A percentile compares a stretch with the other conserved stretches of the same genome.
phyloP scores from a whole-genome alignment of 2,888 invertebrate species.

The Eupithecia vulgata region DNA sequence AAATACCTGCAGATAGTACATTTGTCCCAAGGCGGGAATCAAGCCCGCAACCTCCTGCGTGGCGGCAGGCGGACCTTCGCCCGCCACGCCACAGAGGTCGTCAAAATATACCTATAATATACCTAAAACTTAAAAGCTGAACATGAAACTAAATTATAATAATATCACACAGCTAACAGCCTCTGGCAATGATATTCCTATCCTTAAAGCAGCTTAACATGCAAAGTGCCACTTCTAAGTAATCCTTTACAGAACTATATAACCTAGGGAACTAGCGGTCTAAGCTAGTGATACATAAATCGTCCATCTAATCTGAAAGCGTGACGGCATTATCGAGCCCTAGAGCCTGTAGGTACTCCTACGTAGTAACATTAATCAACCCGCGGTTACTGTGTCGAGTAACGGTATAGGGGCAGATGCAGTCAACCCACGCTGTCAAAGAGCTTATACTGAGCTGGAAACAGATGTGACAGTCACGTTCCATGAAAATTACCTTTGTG shows the following conservation, averaged over 20 bases:
- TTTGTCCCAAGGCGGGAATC: too few relatives aligned
- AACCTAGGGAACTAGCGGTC: neutral
- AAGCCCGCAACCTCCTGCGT: too few relatives aligned
- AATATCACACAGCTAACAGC: neutral
- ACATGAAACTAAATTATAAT: neutral
- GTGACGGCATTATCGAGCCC: constrained; percentile 42
- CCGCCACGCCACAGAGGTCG: too few relatives aligned
- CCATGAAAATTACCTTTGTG: neutral
- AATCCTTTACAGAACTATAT: neutral
- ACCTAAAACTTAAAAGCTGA: neutral
- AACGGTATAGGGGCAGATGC: constrained; percentile 76
- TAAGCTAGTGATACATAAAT: constrained; percentile 6
- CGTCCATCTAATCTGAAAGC: constrained; percentile 19
- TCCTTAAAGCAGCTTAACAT: neutral
- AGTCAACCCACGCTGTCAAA: constrained; percentile 72
- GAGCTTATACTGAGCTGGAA: constrained; percentile 56
- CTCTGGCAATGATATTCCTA: neutral
- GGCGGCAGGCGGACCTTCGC: too few relatives aligned
- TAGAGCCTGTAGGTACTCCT: constrained; percentile 53
- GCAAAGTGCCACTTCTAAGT: neutral
- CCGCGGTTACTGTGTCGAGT: constrained; percentile 79
- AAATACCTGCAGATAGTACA: too few relatives aligned
- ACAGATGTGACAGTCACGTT: constrained; percentile 16
- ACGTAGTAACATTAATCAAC: constrained; percentile 70
- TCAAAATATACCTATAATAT: too few relatives aligned